Conservation (phyloP, 2,888 invertebrate species). For the Darwinula stevensoni region DNA sequence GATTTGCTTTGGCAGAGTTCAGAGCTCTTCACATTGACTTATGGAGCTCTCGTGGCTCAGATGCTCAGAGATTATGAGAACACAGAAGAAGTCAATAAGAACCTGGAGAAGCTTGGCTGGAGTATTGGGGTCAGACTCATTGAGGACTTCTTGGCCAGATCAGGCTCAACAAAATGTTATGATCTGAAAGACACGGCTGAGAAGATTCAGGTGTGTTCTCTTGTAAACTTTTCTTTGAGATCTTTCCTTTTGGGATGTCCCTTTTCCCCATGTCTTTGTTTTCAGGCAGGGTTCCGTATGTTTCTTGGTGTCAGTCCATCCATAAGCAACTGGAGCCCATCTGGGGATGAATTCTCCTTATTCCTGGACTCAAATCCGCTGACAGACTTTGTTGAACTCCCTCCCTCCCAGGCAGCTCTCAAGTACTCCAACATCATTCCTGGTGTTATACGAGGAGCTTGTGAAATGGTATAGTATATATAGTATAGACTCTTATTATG, state of each 20-base stretch:
- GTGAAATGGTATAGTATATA: slow-evolving; percentile 54
- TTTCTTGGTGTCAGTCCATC: slow-evolving; percentile 75
- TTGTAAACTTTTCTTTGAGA: background rate
- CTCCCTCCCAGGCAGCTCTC: slow-evolving; percentile 39
- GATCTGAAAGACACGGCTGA: slow-evolving; percentile 94
- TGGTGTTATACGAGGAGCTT: slow-evolving; percentile 62
- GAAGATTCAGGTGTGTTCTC: slow-evolving; percentile 23
- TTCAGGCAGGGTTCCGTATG: slow-evolving; percentile 30
- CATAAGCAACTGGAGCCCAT: slow-evolving; percentile 74
- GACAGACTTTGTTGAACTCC: slow-evolving; percentile 88
- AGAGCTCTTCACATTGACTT: slow-evolving; percentile 83
- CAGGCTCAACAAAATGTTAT: slow-evolving; percentile 47
- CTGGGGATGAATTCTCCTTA: slow-evolving; percentile 85
- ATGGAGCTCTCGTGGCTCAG: slow-evolving; percentile 89
- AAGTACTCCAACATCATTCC: slow-evolving; percentile 79
- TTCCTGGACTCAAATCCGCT: slow-evolving; percentile 82
- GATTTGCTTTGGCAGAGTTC: slow-evolving; percentile 60
- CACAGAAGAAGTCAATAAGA: slow-evolving; percentile 89
- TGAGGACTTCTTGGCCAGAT: slow-evolving; percentile 86
- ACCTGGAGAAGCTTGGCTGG: slow-evolving; percentile 78
- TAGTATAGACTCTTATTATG: too few species aligned
- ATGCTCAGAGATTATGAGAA: slow-evolving; percentile 87
- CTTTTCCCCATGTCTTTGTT: background rate
- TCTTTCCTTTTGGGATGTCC: slow-evolving; percentile 1
- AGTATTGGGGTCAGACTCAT: slow-evolving; percentile 93